phyloP scores from a whole-genome alignment of 2,888 invertebrate species.

The Agrotis ipsilon region DNA sequence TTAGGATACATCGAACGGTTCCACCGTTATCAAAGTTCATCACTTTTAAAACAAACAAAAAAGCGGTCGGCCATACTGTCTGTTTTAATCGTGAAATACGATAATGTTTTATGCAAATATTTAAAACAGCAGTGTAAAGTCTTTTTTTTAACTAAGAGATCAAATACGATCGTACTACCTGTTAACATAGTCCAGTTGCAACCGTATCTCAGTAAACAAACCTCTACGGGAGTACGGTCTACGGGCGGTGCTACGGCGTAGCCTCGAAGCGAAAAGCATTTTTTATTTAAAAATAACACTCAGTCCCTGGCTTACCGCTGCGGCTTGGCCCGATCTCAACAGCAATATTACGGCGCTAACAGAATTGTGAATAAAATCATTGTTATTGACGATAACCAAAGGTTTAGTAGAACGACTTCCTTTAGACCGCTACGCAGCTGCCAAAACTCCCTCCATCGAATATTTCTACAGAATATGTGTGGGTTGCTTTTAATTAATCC shows the following conservation, averaged over 20 bases:
- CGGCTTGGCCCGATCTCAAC: constrained; percentile 7
- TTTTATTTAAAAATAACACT: constrained; percentile 31
- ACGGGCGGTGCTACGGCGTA: constrained; percentile 31
- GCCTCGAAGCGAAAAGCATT: neutral
- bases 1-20: constrained; percentile 44
- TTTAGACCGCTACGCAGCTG: neutral
- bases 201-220: neutral
- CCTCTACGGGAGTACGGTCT: neutral
- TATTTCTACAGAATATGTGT: constrained; percentile 8
- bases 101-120: neutral
- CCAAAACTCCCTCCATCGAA: constrained; percentile 3
- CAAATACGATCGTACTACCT: neutral
- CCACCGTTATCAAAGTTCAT: constrained; percentile 16
- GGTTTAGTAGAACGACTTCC: constrained; percentile 18
- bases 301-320: constrained; percentile 19
- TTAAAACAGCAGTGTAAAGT: neutral
- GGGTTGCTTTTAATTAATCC: constrained; percentile 12
- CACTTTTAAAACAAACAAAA: constrained; percentile 24
- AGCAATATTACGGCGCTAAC: constrained; percentile 14
- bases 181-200: constrained; percentile 13
- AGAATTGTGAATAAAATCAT: constrained; percentile 34
- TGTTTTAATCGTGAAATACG: neutral
- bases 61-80: neutral
- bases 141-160: neutral
- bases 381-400: constrained; percentile 29